Evolutionary conservation across 2,113 vertebrate species (phyloP).

Genomic region (Ifrita kowaldi): DNA sequence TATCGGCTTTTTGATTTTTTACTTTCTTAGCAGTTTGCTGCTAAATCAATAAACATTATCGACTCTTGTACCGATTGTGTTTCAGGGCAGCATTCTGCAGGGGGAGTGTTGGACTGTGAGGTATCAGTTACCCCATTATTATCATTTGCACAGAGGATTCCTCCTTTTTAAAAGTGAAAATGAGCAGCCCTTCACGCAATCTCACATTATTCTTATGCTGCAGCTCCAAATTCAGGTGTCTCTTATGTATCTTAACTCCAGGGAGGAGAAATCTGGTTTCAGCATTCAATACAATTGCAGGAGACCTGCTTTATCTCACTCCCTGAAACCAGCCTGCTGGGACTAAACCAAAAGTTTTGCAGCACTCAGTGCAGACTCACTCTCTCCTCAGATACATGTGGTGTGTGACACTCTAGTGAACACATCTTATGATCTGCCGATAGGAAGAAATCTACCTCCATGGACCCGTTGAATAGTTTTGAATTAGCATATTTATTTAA

Average conservation of each 20-base stretch:
- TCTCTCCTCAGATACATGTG: neutral
- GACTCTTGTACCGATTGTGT: neutral
- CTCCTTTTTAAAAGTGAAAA: neutral
- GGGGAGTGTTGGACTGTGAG: accelerated
- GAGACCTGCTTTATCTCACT: neutral
- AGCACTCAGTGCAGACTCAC: neutral
- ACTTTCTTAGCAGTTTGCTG: neutral
- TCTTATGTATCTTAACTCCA: neutral
- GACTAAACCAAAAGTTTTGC: neutral
- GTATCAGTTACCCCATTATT: neutral
- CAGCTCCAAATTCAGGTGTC: neutral
- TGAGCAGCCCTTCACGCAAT: neutral
- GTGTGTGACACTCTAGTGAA: neutral
- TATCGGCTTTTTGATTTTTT: neutral
- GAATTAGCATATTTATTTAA: neutral
- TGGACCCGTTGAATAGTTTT: accelerated
- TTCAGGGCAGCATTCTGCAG: neutral
- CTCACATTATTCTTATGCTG: neutral
- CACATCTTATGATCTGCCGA: neutral
- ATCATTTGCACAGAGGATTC: neutral
- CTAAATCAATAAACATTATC: neutral
- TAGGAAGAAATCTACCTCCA: neutral
- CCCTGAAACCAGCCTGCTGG: neutral
- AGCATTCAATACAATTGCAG: neutral
- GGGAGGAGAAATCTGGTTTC: neutral